These are phyloP conservation scores for Heterodera carotae DNA, from an alignment of 1,140 invertebrate genomes.

Conservation along the genomic window DNA sequence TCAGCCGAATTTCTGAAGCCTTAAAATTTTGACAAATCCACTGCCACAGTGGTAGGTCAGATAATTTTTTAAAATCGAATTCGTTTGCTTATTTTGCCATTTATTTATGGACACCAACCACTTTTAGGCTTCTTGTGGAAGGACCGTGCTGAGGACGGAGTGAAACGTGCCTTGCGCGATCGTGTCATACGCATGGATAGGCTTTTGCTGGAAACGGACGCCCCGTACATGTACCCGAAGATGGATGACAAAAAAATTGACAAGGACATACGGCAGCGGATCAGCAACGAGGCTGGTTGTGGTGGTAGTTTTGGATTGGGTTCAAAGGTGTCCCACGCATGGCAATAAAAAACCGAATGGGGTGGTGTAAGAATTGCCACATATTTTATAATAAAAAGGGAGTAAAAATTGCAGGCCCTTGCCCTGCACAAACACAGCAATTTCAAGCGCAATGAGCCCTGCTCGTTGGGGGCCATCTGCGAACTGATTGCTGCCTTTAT, in stretches of 20 bases:
- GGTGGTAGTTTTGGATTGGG: too few relatives aligned
- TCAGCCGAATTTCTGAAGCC: too few relatives aligned
- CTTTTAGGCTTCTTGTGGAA: slow-evolving; percentile 82
- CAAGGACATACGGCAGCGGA: slow-evolving; percentile 78
- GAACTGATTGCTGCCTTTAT: slow-evolving; percentile 90
- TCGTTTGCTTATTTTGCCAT: too few relatives aligned
- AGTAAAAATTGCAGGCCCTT: slow-evolving; percentile 66
- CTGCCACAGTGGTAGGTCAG: too few relatives aligned
- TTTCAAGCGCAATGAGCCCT: slow-evolving; percentile 95
- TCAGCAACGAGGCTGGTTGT: slow-evolving; percentile 76
- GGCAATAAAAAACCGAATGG: too few relatives aligned
- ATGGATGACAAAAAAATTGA: slow-evolving; percentile 87
- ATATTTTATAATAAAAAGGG: too few relatives aligned
- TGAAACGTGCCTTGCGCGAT: slow-evolving; percentile 79
- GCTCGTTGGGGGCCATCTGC: slow-evolving; percentile 84
- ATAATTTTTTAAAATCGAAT: too few relatives aligned
- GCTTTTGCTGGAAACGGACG: slow-evolving; percentile 85
- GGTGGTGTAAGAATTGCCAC: too few relatives aligned
- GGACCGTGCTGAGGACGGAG: slow-evolving; percentile 86
- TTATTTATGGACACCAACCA: too few relatives aligned
- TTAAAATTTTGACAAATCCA: too few relatives aligned
- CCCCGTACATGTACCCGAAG: slow-evolving; percentile 94
- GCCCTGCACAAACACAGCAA: slow-evolving; percentile 76
- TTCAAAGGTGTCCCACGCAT: too few relatives aligned
- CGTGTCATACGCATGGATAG: slow-evolving; percentile 79